Base-by-base conservation (phyloP, 1,140 invertebrate genomes). In the Dreissena rostriformis region DNA sequence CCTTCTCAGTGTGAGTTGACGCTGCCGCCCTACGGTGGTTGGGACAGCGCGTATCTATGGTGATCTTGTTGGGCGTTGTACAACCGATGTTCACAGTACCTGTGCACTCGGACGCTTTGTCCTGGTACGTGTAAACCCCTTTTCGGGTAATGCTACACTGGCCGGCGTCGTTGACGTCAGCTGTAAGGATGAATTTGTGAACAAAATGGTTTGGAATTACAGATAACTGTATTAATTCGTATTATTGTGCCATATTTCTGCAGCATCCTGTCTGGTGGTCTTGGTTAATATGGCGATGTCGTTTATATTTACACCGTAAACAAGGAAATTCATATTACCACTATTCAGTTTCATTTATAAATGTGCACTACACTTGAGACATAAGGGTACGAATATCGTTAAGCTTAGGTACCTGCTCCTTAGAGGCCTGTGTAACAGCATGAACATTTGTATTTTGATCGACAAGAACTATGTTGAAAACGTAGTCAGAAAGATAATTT, bases 41-140 rank as follows among this genome's bases (percentile, higher is more conserved):
- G 17, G 57, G 57, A 52, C 86, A 86, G 19, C 71, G 61, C 22
- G 86, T 80, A 63, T 86, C 77, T 22, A 86, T 76, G 12, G 71
- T 24, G 28, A 86, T 86, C 72, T 84, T 68, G 52, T 78, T 72
- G 28, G 74, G 71, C 11, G 70, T 65, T 24, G 75, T 63, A 22
- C 86, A 86, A 53, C 86, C 86, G 17, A 86, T 84, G 26, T 84
- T 75, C 26, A 86, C 66, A 8, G 82, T 76, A 5, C 86, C 86
- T 10, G 49, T 22, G 29, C 86, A 86, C 66, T 81, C 73, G 8
- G 82, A 83, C 22, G 74, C 78, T n/a, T 78, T 86, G 28, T 86
- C 72, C 51, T 76, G 71, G 61, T 86, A 86, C 6, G 57, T 66
- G 53, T 84, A 84, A n/a, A 78, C 71, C n/a, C 86, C 86, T 17